Percentiles rank a stretch among this genome's conserved stretches.
Conservation (phyloP, 37 sponge, comb jelly and placozoan species). For the Cliona cf. orientalis region DNA sequence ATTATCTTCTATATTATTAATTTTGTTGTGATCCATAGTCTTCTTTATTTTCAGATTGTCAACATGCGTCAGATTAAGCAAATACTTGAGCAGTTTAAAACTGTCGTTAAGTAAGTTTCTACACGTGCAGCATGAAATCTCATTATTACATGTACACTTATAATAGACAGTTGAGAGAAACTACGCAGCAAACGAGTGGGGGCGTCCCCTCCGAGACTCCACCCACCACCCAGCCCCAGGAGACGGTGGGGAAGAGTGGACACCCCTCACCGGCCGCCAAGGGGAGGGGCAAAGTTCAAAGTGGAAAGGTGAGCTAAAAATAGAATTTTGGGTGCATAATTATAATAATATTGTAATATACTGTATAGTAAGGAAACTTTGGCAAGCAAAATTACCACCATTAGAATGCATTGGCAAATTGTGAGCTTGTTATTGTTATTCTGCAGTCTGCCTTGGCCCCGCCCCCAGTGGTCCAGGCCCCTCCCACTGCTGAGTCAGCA, state of each 20-base stretch:
- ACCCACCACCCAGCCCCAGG: neutral
- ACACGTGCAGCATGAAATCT: neutral
- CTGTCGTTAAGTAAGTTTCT: slow-evolving; percentile 31
- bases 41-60: slow-evolving; percentile 57
- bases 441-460: neutral
- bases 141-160: no score
- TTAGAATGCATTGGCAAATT: neutral
- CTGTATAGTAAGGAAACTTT: no score
- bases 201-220: neutral
- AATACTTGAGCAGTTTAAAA: slow-evolving; percentile 76
- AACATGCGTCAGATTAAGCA: slow-evolving; percentile 83
- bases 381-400: neutral
- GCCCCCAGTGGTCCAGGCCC: neutral
- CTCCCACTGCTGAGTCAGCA: neutral
- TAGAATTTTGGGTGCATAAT: no score
- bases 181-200: neutral
- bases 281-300: neutral
- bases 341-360: no score
- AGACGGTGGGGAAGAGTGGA: neutral
- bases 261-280: neutral
- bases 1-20: no score
- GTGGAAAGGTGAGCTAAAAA: no score
- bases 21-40: no score
- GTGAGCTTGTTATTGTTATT: neutral
- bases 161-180: neutral